Percentiles rank a stretch among this genome's conserved stretches.
Evolutionary conservation across 2,797 vertebrate genomes (phyloP).

Genomic region (Acrossocheilus fasciatus): DNA sequence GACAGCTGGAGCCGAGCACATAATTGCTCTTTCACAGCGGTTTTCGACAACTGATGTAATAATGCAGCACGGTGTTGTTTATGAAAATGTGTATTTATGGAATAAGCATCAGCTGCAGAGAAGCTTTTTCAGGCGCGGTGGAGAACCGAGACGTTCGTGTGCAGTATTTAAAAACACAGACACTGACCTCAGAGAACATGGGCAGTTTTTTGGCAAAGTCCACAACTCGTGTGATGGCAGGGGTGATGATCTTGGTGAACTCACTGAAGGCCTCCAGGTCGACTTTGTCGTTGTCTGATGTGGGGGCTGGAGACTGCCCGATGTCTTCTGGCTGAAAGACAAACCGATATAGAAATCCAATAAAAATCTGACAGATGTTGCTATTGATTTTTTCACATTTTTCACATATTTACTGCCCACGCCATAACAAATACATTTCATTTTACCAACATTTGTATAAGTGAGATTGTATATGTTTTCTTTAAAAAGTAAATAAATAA

Average conservation of each 20-base stretch:
- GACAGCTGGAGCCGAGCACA: background rate
- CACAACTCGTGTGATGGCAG: conserved; percentile 97
- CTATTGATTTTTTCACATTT: background rate
- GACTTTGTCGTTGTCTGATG: conserved; percentile 92
- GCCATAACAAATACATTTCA: background rate
- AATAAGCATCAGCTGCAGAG: background rate
- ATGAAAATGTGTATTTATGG: background rate
- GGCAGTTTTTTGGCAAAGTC: conserved; percentile 99
- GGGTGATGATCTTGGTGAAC: conserved; percentile 99
- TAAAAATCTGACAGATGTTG: background rate
- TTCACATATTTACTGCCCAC: background rate
- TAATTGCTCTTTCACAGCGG: conserved; percentile 12
- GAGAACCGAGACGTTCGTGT: background rate
- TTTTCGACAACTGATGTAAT: background rate
- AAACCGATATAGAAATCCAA: background rate
- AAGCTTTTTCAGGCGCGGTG: background rate
- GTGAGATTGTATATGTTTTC: background rate
- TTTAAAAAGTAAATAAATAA: background rate
- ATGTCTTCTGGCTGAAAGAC: conserved; percentile 89
- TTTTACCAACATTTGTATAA: background rate
- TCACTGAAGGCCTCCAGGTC: conserved; percentile 98
- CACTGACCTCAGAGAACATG: conserved; percentile 95
- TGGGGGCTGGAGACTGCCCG: conserved; percentile 90
- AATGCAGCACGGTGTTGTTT: background rate
- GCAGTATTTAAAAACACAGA: background rate